phyloP scores from a whole-genome alignment of 2,113 vertebrate genomes.

The rat (Rattus norvegicus) region DNA sequence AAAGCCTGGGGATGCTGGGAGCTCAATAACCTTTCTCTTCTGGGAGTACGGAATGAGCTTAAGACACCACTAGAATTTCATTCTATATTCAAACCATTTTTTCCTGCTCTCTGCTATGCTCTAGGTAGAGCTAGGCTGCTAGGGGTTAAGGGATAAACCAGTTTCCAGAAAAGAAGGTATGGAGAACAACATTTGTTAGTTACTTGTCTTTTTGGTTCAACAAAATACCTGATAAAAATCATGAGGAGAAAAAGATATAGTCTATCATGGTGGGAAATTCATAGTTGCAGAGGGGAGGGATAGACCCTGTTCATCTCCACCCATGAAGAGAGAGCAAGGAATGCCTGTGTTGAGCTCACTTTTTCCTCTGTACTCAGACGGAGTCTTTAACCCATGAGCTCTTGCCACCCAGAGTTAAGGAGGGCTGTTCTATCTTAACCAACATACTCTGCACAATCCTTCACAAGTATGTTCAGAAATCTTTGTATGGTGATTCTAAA shows the following conservation, averaged over 20 bases:
- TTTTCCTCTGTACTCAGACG: not conserved
- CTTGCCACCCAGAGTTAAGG: not conserved
- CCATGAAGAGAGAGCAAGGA: not conserved
- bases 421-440: not conserved
- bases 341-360: not conserved
- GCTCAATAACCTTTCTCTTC: not conserved
- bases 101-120: not conserved
- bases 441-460: not conserved
- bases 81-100: not conserved
- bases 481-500: not conserved
- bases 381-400: not conserved
- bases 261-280: not conserved
- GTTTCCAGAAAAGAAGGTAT: not conserved
- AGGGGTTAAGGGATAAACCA: not conserved
- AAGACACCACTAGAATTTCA: not conserved
- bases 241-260: not conserved
- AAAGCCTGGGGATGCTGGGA: not conserved
- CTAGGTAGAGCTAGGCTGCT: not conserved
- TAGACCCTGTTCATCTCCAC: not conserved
- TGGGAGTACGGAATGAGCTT: not conserved
- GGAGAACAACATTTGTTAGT: not conserved
- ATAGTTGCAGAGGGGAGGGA: not conserved
- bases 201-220: not conserved
- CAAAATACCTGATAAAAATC: not conserved
- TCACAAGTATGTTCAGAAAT: not conserved